Evolutionary conservation across 2,888 invertebrate genomes (phyloP), one percentile per base, ranked within the genome.

Genomic region (Taenaris catops): DNA sequence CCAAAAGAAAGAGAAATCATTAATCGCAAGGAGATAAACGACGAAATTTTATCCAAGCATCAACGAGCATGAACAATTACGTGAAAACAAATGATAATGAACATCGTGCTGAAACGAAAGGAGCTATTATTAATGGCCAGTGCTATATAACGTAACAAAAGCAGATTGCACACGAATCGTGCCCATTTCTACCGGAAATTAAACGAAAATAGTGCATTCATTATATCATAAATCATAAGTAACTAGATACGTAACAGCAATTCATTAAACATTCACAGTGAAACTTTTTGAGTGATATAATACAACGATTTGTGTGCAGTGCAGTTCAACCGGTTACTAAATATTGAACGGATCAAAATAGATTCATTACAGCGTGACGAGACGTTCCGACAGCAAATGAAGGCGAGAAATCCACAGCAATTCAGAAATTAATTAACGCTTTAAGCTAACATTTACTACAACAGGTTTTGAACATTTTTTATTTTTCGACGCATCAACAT

Each of bases 311-410:
- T 33, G 19, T 33, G 24, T 25, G 16, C 9, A 33, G 17, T 23
- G n/a, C n/a, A n/a, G n/a, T n/a, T 5, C n/a, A 23, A 32, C 8
- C 27, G 11, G 18, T 28, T 35, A 8, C 28, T 18, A 24, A 24
- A 36, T 19, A 16, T 19, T 10, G 25, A 14, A 25, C n/a, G n/a
- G n/a, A n/a, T n/a, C n/a, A 24, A 28, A 28, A 6, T 12, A 7
- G 3, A 19, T 20, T 17, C 24, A 24, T 24, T 21, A 21, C 21
- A 18, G 25, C 20, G 53, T 55, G 49, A 51, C 64, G 57, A 69
- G 70, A 73, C 76, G 71, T 73, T 64, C 52, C 59, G 43, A 31
- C 45, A 66, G 66, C 76, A 74, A 76, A 74, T 70, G 70, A 78
- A 6, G 57, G 64, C 71, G 71, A 52, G 52, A 55, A 66, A 69